These are phyloP conservation scores for Bucorvus abyssinicus DNA, from an alignment of 2,797 vertebrate species.

Conservation along the genomic window DNA sequence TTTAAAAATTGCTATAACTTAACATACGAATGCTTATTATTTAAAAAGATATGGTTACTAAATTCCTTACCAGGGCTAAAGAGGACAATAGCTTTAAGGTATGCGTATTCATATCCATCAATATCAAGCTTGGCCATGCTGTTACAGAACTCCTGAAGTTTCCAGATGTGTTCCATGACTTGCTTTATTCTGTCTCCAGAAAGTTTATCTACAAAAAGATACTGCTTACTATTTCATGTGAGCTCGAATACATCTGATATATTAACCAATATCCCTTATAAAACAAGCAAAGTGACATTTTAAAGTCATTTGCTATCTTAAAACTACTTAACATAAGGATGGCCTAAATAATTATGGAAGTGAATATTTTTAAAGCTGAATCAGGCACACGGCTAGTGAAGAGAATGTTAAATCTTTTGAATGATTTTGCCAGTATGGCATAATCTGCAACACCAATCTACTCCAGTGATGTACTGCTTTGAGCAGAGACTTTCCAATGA, in stretches of 20 bases:
- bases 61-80: constrained; percentile 93
- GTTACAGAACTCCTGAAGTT: constrained; percentile 99
- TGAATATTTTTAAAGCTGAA: not conserved
- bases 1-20: not conserved
- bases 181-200: constrained; percentile 95
- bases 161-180: constrained; percentile 99
- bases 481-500: not conserved
- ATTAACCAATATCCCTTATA: not conserved
- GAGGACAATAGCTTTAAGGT: constrained; percentile 96
- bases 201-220: constrained; percentile 86
- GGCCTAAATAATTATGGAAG: not conserved
- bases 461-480: not conserved
- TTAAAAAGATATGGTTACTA: constrained; percentile 1
- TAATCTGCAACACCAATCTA: not conserved
- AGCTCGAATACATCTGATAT: not conserved
- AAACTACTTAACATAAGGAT: not conserved
- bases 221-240: constrained; percentile 39
- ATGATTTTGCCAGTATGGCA: not conserved
- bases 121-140: constrained; percentile 95
- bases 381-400: not conserved
- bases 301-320: not conserved
- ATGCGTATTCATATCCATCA: constrained; percentile 97
- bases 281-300: not conserved
- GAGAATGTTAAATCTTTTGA: not conserved
- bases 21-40: not conserved